These are phyloP conservation scores for Matsumyia berberina DNA, from an alignment of 2,888 invertebrate genomes.

Conservation along the genomic window DNA sequence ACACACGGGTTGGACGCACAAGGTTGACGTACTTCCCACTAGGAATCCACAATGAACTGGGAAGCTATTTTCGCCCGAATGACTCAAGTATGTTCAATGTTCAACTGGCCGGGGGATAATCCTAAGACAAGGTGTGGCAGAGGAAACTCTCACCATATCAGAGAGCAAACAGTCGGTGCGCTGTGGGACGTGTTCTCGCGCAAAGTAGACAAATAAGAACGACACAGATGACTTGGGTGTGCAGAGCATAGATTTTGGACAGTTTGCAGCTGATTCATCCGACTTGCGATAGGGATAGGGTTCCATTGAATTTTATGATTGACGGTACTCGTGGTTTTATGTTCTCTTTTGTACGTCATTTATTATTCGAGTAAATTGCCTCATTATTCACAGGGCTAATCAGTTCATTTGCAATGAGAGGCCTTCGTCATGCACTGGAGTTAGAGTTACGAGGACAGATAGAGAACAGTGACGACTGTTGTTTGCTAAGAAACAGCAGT, in stretches of 20 bases:
- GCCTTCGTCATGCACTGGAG: conserved; percentile 5
- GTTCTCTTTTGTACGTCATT: conserved; percentile 7
- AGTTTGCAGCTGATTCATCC: conserved; percentile 51
- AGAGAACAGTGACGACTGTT: neutral
- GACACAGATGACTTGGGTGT: neutral
- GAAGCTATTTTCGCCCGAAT: conserved; percentile 68
- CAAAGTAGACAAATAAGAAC: conserved; percentile 25
- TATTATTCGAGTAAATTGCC: conserved; percentile 12
- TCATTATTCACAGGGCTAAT: conserved; percentile 11
- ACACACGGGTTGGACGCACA: conserved; percentile 35
- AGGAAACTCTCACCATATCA: conserved; percentile 58
- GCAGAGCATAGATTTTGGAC: conserved; percentile 49
- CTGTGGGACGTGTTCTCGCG: conserved; percentile 34
- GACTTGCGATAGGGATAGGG: conserved; percentile 16
- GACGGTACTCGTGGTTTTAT: conserved; percentile 17
- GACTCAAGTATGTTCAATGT: conserved; percentile 61
- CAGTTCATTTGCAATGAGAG: neutral
- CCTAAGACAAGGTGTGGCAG: conserved; percentile 50
- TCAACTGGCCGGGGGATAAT: conserved; percentile 43
- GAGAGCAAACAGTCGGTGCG: conserved; percentile 23
- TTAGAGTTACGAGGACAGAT: too few species aligned
- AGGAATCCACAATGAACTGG: conserved; percentile 53
- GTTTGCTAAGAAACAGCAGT: too few species aligned
- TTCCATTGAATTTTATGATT: conserved; percentile 49
- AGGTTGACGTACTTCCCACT: conserved; percentile 71